Evolutionary conservation across 2,888 invertebrate genomes (phyloP).

Genomic region (Maniola hyperantus): DNA sequence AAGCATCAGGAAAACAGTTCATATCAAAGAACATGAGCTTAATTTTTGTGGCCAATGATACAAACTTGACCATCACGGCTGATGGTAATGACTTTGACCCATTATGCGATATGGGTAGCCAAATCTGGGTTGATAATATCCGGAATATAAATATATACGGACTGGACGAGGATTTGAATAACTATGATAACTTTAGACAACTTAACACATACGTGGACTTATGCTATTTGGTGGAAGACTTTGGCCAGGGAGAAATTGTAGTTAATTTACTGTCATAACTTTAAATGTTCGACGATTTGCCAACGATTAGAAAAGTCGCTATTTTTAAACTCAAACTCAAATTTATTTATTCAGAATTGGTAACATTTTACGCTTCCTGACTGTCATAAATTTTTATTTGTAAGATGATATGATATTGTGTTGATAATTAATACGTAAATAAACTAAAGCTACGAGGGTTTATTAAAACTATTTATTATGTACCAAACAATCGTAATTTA

Average conservation of each 20-base stretch:
- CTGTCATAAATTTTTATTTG: too few relatives aligned
- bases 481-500: background rate
- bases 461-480: background rate
- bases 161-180: constrained; percentile 60
- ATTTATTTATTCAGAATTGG: too few relatives aligned
- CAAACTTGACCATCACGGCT: constrained; percentile 50
- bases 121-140: constrained; percentile 50
- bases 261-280: constrained; percentile 22
- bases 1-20: constrained; percentile 59
- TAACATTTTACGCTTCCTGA: too few relatives aligned
- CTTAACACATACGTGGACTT: constrained; percentile 52
- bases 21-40: constrained; percentile 54
- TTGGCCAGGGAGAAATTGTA: constrained; percentile 21
- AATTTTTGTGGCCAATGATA: constrained; percentile 52
- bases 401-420: too few relatives aligned
- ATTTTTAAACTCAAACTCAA: too few relatives aligned
- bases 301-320: too few relatives aligned
- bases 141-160: constrained; percentile 63
- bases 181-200: constrained; percentile 63
- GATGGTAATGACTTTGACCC: constrained; percentile 51
- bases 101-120: constrained; percentile 50
- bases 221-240: constrained; percentile 46
- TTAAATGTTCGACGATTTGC: background rate
- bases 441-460: too few relatives aligned
- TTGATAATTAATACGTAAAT: too few relatives aligned